Base-by-base conservation (phyloP, 2,113 vertebrate species). In the Atractosteus spatula region DNA sequence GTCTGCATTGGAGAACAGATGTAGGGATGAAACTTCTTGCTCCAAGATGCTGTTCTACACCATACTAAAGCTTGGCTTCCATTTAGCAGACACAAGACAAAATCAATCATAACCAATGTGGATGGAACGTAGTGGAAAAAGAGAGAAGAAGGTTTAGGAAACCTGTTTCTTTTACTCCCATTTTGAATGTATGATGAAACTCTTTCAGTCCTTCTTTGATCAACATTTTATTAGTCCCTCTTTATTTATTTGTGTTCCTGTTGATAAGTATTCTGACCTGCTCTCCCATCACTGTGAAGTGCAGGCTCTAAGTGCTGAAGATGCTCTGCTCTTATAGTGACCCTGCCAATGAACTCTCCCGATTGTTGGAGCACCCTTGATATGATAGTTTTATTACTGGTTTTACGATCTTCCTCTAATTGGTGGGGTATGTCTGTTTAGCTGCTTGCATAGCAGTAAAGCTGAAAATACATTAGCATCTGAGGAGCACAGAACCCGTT, bases 321-420 rank as follows among this genome's bases (percentile, higher is more conserved):
- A 41, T 14, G 17, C n/a, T 11, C 54, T 59, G 11, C 14, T 41
- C 62, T n/a, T 17, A 69, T 43, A 54, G 13, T 74, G 72, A 69
- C 66, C 72, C 72, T 69, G 57, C 62, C 55, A 69, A 56, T 42
- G 10, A 73, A 73, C 65, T 16, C 54, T 13, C 45, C 44, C 45
- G 57, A 69, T 62, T 45, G 56, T 69, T 51, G 59, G 66, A 63
- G 66, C 59, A 62, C 59, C 47, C 66, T 69, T 74, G 72, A 74
- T 66, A 62, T 69, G 59, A 64, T 44, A 69, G 72, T 67, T 62
- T 69, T 68, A 74, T 69, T 62, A 43, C 66, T 29, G 16, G 41
- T 63, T 51, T 63, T 69, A 59, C 43, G 66, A 57, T 69, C 59
- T 63, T 55, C 29, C 64, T 51, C 41, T 63, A 68, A 62, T 69